phyloP scores from a whole-genome alignment of 2,888 invertebrate species.

The Electrophaes corylata region DNA sequence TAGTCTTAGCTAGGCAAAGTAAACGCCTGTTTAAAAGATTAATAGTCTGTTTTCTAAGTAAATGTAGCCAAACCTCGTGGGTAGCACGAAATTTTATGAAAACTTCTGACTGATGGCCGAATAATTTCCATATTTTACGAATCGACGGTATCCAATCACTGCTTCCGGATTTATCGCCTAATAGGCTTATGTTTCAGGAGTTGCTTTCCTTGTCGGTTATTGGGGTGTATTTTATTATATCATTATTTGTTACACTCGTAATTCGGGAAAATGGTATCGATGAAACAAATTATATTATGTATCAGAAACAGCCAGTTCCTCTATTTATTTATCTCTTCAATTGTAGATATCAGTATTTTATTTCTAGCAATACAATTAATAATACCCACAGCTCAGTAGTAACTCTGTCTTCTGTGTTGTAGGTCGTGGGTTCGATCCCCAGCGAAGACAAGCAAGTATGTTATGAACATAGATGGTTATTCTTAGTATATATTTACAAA shows the following conservation, averaged over 20 bases:
- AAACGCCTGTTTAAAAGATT: neutral
- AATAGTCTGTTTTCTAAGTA: neutral
- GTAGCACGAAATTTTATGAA: constrained; percentile 5
- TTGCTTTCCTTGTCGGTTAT: constrained; percentile 29
- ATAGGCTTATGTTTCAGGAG: constrained; percentile 19
- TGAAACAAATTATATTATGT: neutral
- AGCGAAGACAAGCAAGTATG: no score
- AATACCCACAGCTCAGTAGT: no score
- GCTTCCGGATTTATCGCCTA: constrained; percentile 28
- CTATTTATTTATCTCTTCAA: no score
- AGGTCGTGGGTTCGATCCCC: no score
- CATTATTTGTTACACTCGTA: constrained; percentile 11
- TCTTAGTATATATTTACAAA: no score
- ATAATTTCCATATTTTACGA: constrained; percentile 40
- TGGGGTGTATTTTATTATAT: constrained; percentile 14
- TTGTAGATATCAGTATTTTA: no score
- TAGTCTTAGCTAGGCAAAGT: no score
- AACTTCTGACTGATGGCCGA: constrained; percentile 16
- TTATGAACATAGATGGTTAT: no score
- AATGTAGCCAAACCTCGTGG: neutral
- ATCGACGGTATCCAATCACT: constrained; percentile 35
- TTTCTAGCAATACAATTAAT: no score
- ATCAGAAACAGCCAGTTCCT: neutral
- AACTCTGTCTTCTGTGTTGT: no score
- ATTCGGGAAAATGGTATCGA: constrained; percentile 1